Percentiles rank a stretch among this genome's conserved stretches.
These are phyloP conservation scores for Oxyteleia sp. DNA, from an alignment of 2,888 invertebrate genomes.

Conservation along the genomic window DNA sequence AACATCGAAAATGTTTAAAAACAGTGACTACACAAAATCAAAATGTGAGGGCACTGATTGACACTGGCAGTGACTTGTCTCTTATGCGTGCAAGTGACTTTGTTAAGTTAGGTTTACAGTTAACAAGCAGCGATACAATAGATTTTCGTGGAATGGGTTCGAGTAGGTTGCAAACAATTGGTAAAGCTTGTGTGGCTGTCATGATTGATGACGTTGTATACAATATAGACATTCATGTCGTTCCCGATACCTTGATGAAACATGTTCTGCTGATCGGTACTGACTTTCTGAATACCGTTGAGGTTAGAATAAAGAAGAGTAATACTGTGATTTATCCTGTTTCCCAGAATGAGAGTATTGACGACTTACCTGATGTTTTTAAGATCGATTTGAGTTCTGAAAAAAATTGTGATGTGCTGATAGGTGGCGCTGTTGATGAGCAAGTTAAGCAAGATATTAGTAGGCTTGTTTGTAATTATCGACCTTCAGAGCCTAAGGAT, in stretches of 20 bases:
- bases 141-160: slow-evolving; percentile 26
- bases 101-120: slow-evolving; percentile 5
- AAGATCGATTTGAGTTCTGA: slow-evolving; percentile 13
- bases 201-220: slow-evolving; percentile 8
- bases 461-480: slow-evolving; percentile 45
- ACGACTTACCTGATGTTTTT: slow-evolving; percentile 18
- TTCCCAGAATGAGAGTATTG: not conserved
- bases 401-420: not conserved
- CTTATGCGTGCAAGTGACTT: slow-evolving; percentile 10
- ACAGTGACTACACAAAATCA: not conserved
- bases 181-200: not conserved
- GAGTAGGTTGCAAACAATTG: not conserved
- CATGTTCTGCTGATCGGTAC: slow-evolving; percentile 19
- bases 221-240: not conserved
- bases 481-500: slow-evolving; percentile 28
- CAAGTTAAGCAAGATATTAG: slow-evolving; percentile 18
- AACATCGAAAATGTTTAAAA: not conserved
- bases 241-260: slow-evolving; percentile 6
- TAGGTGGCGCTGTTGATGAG: slow-evolving; percentile 23
- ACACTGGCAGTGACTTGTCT: slow-evolving; percentile 21
- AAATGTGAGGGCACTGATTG: not conserved
- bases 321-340: slow-evolving; percentile 13
- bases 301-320: slow-evolving; percentile 12
- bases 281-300: slow-evolving; percentile 18
- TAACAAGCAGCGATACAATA: not conserved